Percentiles rank a stretch among this genome's conserved stretches.
phyloP scores from a whole-genome alignment of 2,113 vertebrate species.

The Seriola aureovittata region DNA sequence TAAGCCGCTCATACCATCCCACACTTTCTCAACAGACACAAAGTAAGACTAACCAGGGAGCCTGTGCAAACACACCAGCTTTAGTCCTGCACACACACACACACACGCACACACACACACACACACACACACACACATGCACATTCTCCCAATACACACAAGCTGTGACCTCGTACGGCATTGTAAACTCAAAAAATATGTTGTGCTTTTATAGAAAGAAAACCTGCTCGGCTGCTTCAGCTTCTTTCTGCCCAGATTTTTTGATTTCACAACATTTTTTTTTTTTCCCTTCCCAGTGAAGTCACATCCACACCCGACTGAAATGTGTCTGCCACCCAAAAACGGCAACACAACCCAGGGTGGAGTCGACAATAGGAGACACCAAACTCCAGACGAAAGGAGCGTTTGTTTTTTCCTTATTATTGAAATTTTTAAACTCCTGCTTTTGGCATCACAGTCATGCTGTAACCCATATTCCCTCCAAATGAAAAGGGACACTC shows the following conservation, averaged over 20 bases:
- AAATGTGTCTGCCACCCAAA: constrained; percentile 50
- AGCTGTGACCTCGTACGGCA: constrained; percentile 35
- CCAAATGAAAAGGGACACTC: constrained; percentile 79
- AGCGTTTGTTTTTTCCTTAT: not conserved
- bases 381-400: constrained; percentile 41
- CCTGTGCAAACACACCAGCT: constrained; percentile 59
- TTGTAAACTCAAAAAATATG: constrained; percentile 39
- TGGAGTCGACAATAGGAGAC: constrained; percentile 49
- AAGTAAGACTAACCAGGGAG: constrained; percentile 72
- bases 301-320: constrained; percentile 63
- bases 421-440: constrained; percentile 39
- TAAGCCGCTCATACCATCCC: constrained; percentile 82
- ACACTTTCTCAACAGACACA: constrained; percentile 81
- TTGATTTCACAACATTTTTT: constrained; percentile 42
- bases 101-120: constrained; percentile 31
- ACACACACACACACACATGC: not conserved
- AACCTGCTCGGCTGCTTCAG: constrained; percentile 44
- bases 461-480: constrained; percentile 65
- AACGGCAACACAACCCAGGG: constrained; percentile 43
- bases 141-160: constrained; percentile 22
- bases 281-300: not conserved
- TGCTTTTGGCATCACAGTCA: constrained; percentile 57
- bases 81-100: constrained; percentile 33
- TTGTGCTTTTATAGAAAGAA: constrained; percentile 28
- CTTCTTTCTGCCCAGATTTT: constrained; percentile 39